These are phyloP conservation scores for Hippasteria phrygiana DNA, from an alignment of 53 echinoderm and acorn worm species.

Conservation along the genomic window DNA sequence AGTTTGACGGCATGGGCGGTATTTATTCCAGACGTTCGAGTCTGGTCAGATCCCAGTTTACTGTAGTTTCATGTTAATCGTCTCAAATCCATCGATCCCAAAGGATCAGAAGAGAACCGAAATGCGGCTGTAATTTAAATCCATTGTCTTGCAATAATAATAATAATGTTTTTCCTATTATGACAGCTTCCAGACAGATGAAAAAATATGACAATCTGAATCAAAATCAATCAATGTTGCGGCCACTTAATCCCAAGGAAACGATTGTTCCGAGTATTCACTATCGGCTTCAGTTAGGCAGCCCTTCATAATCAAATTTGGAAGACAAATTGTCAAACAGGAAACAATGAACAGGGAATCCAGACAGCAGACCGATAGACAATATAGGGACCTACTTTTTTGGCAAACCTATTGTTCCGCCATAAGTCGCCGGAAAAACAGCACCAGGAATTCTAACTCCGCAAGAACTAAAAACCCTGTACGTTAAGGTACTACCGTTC, in stretches of 20 bases:
- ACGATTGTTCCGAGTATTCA: not conserved
- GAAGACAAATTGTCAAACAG: not conserved
- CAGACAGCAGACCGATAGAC: not conserved
- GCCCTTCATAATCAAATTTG: not conserved
- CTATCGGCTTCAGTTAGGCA: not conserved
- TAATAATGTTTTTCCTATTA: not conserved
- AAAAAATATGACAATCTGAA: not conserved
- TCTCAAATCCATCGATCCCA: too few species aligned
- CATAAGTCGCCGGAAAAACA: not conserved
- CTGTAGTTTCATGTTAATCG: too few species aligned
- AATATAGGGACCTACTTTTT: not conserved
- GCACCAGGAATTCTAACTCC: too few species aligned
- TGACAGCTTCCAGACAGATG: not conserved
- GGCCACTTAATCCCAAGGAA: not conserved
- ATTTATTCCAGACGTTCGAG: too few species aligned
- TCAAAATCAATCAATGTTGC: not conserved
- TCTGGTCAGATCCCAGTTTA: too few species aligned
- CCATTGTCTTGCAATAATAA: not conserved
- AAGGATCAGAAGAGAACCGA: too few species aligned
- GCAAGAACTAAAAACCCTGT: too few species aligned
- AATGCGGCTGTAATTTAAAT: not conserved
- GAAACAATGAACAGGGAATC: not conserved
- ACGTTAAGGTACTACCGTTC: too few species aligned
- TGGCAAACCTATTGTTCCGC: not conserved
- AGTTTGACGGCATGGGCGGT: too few species aligned